Evolutionary conservation across 2,888 invertebrate species (phyloP).

Genomic region (Autographa pulchrina): DNA sequence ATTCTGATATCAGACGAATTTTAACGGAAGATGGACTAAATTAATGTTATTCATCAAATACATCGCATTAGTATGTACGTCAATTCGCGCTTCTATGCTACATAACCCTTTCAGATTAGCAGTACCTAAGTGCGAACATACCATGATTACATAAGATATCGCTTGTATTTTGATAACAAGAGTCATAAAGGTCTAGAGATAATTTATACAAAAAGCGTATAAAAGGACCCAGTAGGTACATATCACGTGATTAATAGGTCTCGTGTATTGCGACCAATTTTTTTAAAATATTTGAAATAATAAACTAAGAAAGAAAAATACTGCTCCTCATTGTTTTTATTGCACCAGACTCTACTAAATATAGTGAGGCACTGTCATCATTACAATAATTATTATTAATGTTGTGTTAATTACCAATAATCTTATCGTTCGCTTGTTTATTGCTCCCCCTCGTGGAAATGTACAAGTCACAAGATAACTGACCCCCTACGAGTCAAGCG

Average conservation of each 20-base stretch:
- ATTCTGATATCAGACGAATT: not conserved
- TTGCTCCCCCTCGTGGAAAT: slow-evolving; percentile 79
- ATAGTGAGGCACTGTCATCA: slow-evolving; percentile 52
- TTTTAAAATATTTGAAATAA: not conserved
- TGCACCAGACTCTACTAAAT: slow-evolving; percentile 51
- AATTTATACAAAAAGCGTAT: not conserved
- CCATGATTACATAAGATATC: no score
- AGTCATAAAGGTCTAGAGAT: not conserved
- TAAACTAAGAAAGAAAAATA: slow-evolving; percentile 33
- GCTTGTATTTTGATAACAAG: no score
- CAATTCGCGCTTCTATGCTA: no score
- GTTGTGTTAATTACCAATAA: slow-evolving; percentile 68
- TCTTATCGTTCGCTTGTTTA: slow-evolving; percentile 74
- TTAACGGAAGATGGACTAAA: not conserved
- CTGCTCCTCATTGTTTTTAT: slow-evolving; percentile 38
- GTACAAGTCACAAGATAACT: slow-evolving; percentile 81
- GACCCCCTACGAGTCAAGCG: slow-evolving; percentile 78
- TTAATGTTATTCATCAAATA: not conserved
- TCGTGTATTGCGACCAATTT: not conserved
- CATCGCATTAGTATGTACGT: no score
- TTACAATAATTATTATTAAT: slow-evolving; percentile 57
- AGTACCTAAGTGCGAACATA: no score
- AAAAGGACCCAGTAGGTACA: not conserved
- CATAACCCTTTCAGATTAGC: no score
- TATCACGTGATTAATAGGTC: not conserved